Conservation (phyloP, 2,113 vertebrate genomes). For the Austrofundulus limnaeus region DNA sequence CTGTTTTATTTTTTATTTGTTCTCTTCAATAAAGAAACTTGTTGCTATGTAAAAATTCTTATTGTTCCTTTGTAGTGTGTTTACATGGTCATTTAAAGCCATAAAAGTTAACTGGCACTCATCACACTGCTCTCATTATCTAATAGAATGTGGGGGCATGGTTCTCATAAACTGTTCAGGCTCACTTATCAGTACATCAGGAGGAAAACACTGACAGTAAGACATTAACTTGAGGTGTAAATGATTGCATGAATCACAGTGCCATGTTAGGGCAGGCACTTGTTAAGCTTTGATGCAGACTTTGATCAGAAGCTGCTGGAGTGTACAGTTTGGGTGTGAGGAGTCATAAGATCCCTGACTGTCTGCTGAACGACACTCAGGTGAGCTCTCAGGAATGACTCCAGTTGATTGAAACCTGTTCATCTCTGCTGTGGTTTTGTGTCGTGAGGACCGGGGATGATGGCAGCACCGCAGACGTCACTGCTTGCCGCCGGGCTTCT, state of each 20-base stretch:
- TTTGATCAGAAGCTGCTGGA: slow-evolving; percentile 68
- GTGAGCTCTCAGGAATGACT: slow-evolving; percentile 33
- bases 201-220: slow-evolving; percentile 57
- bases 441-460: slow-evolving; percentile 48
- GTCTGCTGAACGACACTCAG: slow-evolving; percentile 9
- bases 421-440: not conserved
- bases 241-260: slow-evolving; percentile 62
- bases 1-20: no score
- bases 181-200: slow-evolving; percentile 17
- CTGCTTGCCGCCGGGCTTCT: slow-evolving; percentile 55
- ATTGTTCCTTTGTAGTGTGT: slow-evolving; percentile 16
- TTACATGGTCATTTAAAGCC: slow-evolving; percentile 31
- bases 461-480: slow-evolving; percentile 47
- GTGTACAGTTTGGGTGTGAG: not conserved
- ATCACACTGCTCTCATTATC: slow-evolving; percentile 34
- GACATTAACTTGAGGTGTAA: slow-evolving; percentile 76
- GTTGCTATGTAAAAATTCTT: slow-evolving; percentile 52
- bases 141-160: slow-evolving; percentile 42
- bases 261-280: slow-evolving; percentile 27
- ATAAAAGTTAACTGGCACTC: slow-evolving; percentile 15
- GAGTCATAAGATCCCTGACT: slow-evolving; percentile 38
- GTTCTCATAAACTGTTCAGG: slow-evolving; percentile 36
- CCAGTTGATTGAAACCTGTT: not conserved
- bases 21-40: slow-evolving; percentile 70
- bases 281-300: slow-evolving; percentile 63